These are phyloP conservation scores for Oncorhynchus nerka DNA, from an alignment of 2,113 vertebrate genomes.

Conservation along the genomic window DNA sequence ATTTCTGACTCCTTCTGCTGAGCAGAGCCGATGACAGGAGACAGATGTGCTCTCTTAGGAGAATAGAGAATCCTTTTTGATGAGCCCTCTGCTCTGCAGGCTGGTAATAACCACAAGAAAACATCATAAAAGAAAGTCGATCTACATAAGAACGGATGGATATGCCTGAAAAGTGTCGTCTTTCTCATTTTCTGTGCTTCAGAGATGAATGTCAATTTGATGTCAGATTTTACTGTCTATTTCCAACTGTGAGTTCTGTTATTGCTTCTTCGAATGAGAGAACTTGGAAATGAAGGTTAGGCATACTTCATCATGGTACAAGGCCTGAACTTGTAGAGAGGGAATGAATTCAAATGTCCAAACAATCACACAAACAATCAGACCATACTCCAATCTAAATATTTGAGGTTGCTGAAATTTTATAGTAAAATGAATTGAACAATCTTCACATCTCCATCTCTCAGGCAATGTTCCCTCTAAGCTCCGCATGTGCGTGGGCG, in stretches of 20 bases:
- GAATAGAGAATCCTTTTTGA: slow-evolving; percentile 36
- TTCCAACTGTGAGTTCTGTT: slow-evolving; percentile 59
- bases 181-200: slow-evolving; percentile 26
- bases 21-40: slow-evolving; percentile 53
- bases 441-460: background rate
- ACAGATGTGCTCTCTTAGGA: slow-evolving; percentile 60
- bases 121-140: background rate
- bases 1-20: slow-evolving; percentile 49
- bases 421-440: background rate
- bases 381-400: background rate
- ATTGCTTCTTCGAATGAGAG: slow-evolving; percentile 65
- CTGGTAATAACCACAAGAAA: slow-evolving; percentile 55
- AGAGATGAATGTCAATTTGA: slow-evolving; percentile 67
- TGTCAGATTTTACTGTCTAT: slow-evolving; percentile 54
- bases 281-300: slow-evolving; percentile 39
- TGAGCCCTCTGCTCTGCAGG: slow-evolving; percentile 48
- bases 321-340: background rate
- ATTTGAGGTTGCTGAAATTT: background rate
- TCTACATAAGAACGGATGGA: slow-evolving; percentile 62
- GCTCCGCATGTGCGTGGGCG: no score
- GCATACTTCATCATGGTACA: background rate
- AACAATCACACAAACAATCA: no score
- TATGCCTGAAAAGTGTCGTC: slow-evolving; percentile 42
- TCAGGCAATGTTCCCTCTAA: slow-evolving; percentile 6
- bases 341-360: background rate